Conservation (phyloP, 2,888 invertebrate species). For the Mimachlamys varia region DNA sequence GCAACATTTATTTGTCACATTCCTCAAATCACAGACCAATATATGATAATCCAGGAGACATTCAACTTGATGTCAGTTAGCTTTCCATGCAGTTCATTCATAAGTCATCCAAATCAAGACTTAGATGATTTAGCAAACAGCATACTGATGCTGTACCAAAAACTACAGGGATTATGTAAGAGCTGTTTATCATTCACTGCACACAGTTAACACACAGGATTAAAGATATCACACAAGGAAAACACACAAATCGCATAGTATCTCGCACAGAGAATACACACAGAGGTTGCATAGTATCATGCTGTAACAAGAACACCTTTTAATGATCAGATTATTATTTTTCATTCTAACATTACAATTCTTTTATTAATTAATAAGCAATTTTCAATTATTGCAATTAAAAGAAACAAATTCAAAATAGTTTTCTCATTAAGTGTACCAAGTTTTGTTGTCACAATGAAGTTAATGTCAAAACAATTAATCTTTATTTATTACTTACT, state of each 20-base stretch:
- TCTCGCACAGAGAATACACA: background rate
- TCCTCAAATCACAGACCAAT: no score
- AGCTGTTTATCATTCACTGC: background rate
- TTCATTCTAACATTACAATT: background rate
- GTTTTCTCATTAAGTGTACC: no score
- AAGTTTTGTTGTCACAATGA: no score
- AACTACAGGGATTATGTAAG: no score
- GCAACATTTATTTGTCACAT: no score
- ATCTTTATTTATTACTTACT: background rate
- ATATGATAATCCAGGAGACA: no score
- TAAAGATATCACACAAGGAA: slow-evolving; percentile 1
- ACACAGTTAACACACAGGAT: background rate
- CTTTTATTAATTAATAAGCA: background rate
- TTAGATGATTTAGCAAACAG: no score
- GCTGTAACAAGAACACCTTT: background rate
- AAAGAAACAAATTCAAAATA: no score
- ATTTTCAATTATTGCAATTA: background rate
- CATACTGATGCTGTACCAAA: no score
- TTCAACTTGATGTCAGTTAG: no score
- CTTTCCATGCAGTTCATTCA: background rate
- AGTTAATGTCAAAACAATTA: background rate
- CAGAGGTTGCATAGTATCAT: background rate
- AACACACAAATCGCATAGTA: background rate
- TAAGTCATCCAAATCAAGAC: background rate
- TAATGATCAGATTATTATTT: background rate